Evolutionary conservation across 2,797 vertebrate species (phyloP).

Genomic region (Aplochiton taeniatus): DNA sequence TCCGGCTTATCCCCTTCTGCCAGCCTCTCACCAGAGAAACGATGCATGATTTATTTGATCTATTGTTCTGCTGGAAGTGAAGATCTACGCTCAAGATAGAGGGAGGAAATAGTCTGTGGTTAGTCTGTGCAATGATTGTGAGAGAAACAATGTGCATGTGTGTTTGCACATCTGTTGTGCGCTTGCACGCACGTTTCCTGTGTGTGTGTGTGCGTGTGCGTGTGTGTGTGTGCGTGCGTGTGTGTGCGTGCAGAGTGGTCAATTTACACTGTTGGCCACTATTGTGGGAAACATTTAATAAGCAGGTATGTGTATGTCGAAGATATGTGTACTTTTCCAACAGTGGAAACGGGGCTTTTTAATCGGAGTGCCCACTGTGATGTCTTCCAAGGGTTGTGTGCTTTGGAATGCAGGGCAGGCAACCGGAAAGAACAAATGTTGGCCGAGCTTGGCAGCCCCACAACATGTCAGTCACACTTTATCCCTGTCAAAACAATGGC

Average conservation of each 20-base stretch:
- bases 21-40: slow-evolving; percentile 46
- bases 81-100: slow-evolving; percentile 27
- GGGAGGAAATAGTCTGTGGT: slow-evolving; percentile 35
- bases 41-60: slow-evolving; percentile 35
- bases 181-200: not conserved
- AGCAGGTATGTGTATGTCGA: not conserved
- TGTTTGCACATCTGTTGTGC: slow-evolving; percentile 2
- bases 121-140: slow-evolving; percentile 9
- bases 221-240: slow-evolving; percentile 11
- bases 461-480: slow-evolving; percentile 25
- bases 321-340: not conserved
- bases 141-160: not conserved
- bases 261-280: slow-evolving; percentile 9
- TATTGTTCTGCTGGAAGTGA: slow-evolving; percentile 44
- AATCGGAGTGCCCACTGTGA: too few relatives aligned
- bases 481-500: slow-evolving; percentile 33
- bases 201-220: slow-evolving; percentile 2
- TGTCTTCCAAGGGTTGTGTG: too few relatives aligned
- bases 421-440: slow-evolving; percentile 51
- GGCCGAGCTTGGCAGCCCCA: slow-evolving; percentile 34
- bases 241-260: slow-evolving; percentile 15
- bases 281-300: slow-evolving; percentile 4
- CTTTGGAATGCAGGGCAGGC: slow-evolving; percentile 42
- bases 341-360: too few relatives aligned
- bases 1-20: slow-evolving; percentile 62